phyloP scores from a whole-genome alignment of 2,113 vertebrate species.

The Spilogale gracilis region DNA sequence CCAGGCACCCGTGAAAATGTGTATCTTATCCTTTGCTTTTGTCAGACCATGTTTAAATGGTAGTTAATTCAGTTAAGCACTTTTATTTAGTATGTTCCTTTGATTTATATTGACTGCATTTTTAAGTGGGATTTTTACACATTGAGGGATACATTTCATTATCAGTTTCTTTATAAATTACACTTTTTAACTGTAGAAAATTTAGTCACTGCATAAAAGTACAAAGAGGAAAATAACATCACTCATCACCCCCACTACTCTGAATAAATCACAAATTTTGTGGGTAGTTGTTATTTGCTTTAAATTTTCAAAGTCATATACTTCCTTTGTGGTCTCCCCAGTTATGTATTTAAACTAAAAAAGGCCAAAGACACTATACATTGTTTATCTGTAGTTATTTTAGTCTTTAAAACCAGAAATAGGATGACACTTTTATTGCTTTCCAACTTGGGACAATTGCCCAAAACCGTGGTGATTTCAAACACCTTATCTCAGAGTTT shows the following conservation, averaged over 20 bases:
- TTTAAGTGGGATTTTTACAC: not conserved
- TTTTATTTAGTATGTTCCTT: not conserved
- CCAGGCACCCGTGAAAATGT: not conserved
- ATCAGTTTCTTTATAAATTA: not conserved
- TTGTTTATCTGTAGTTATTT: slow-evolving; percentile 13
- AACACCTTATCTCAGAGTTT: not conserved
- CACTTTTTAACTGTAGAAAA: not conserved
- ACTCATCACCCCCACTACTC: not conserved
- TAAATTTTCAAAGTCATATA: not conserved
- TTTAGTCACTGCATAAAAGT: slow-evolving; percentile 10
- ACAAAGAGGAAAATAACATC: not conserved
- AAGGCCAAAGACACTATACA: not conserved
- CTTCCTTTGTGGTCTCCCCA: not conserved
- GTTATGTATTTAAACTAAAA: not conserved
- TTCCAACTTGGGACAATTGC: not conserved
- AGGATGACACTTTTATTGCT: not conserved
- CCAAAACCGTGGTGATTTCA: not conserved
- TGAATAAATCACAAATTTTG: not conserved
- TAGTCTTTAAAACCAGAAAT: slow-evolving; percentile 42
- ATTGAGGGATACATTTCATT: not conserved
- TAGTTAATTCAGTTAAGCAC: not conserved
- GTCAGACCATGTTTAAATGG: not conserved
- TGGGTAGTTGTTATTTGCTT: not conserved
- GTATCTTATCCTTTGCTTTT: slow-evolving; percentile 11
- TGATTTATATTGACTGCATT: not conserved